phyloP scores from a whole-genome alignment of 2,113 vertebrate genomes.

The Rousettus leschenaultii region DNA sequence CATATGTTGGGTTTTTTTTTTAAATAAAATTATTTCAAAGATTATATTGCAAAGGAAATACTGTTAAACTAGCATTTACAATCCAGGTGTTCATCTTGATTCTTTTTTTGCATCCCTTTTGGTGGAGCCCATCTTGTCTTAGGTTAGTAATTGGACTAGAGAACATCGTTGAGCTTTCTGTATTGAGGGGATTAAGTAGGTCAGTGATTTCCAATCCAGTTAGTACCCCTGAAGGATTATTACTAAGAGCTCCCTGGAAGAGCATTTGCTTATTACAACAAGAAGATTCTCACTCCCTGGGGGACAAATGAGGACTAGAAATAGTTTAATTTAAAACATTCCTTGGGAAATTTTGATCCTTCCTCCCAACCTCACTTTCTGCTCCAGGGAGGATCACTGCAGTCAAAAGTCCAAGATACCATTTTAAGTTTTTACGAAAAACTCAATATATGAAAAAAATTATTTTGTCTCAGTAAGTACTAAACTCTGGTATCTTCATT shows the following conservation, averaged over 20 bases:
- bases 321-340: background rate
- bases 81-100: background rate
- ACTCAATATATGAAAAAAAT: background rate
- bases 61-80: background rate
- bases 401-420: background rate
- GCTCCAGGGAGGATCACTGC: background rate
- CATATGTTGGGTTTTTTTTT: background rate
- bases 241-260: background rate
- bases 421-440: slow-evolving; percentile 17
- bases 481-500: background rate
- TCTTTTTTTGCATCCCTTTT: background rate
- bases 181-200: background rate
- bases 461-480: background rate
- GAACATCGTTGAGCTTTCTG: background rate
- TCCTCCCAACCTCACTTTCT: background rate
- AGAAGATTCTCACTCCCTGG: background rate
- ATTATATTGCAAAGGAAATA: background rate
- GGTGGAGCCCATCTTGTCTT: background rate
- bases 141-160: background rate
- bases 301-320: background rate
- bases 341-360: background rate
- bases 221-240: background rate
- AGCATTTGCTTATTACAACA: background rate
- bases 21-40: background rate
- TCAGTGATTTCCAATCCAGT: background rate